A percentile compares a stretch with the other conserved stretches of the same genome.
These are phyloP conservation scores for Malurus cyaneus DNA, from an alignment of 2,113 vertebrate species.

Conservation along the genomic window DNA sequence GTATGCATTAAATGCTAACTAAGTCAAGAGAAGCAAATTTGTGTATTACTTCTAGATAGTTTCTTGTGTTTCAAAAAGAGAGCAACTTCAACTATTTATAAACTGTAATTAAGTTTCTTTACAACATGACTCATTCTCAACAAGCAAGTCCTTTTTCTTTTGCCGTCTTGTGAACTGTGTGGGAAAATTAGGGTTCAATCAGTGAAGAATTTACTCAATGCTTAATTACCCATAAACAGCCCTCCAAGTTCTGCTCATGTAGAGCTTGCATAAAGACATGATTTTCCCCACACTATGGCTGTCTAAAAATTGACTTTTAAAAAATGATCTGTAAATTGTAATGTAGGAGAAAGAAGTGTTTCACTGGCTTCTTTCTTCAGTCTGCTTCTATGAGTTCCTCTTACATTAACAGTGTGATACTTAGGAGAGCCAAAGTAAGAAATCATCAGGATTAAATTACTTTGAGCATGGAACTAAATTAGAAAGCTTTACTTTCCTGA, in stretches of 20 bases:
- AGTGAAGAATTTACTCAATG: conserved; percentile 53
- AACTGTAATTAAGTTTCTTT: conserved; percentile 66
- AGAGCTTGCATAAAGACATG: conserved; percentile 29
- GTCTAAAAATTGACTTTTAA: conserved; percentile 28
- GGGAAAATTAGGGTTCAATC: conserved; percentile 62
- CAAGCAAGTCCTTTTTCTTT: conserved; percentile 58
- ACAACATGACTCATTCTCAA: conserved; percentile 59
- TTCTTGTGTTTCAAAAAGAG: conserved; percentile 54
- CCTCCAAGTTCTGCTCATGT: conserved; percentile 29
- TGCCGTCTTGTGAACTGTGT: conserved; percentile 58
- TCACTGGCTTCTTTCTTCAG: not conserved
- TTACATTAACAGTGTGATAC: not conserved
- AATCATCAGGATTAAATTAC: conserved; percentile 38
- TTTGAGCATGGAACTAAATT: conserved; percentile 36
- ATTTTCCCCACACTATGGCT: not conserved
- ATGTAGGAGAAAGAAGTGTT: not conserved
- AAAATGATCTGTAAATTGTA: conserved; percentile 24
- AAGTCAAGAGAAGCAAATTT: conserved; percentile 17
- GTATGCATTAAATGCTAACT: not conserved
- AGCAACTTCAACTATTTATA: conserved; percentile 67
- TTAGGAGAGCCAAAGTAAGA: conserved; percentile 29
- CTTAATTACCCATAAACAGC: conserved; percentile 56
- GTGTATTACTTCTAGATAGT: not conserved
- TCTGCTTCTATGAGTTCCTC: not conserved
- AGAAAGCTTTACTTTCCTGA: conserved; percentile 59